A percentile compares a stretch with the other conserved stretches of the same genome.
phyloP scores from a whole-genome alignment of 2,888 invertebrate genomes.

The Ochlodes sylvanus region DNA sequence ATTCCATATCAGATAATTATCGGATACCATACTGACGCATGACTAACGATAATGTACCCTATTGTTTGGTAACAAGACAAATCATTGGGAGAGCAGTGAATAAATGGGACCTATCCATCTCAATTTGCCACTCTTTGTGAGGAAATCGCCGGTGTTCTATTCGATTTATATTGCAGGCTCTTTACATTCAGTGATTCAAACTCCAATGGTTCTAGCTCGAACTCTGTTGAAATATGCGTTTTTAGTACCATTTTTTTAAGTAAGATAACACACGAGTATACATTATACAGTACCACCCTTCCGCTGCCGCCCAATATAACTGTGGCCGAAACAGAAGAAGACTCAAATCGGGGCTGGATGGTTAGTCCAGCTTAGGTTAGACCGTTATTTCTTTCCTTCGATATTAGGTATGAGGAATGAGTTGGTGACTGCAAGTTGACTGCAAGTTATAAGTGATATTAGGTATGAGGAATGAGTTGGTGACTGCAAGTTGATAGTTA shows the following conservation, averaged over 20 bases:
- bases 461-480: too few relatives aligned
- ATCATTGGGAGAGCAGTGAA: constrained; percentile 28
- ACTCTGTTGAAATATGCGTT: constrained; percentile 9
- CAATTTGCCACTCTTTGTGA: constrained; percentile 43
- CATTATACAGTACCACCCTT: too few relatives aligned
- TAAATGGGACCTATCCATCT: constrained; percentile 40
- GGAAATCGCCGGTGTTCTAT: constrained; percentile 40
- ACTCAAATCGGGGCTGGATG: too few relatives aligned
- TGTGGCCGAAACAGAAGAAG: too few relatives aligned
- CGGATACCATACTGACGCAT: constrained; percentile 11
- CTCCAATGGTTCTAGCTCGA: constrained; percentile 1
- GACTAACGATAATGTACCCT: constrained; percentile 29
- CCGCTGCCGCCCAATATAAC: too few relatives aligned
- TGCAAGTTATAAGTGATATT: too few relatives aligned
- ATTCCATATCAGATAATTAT: constrained; percentile 32
- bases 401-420: too few relatives aligned
- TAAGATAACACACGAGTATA: too few relatives aligned
- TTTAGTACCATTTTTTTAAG: not conserved
- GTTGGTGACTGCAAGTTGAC: too few relatives aligned
- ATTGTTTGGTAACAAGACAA: constrained; percentile 37
- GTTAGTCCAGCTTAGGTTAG: too few relatives aligned
- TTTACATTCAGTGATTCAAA: constrained; percentile 26
- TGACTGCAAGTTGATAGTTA: too few relatives aligned
- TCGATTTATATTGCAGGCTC: constrained; percentile 29
- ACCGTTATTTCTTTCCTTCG: too few relatives aligned